phyloP scores from a whole-genome alignment of 2,888 invertebrate species.

The Ochropleura plecta region DNA sequence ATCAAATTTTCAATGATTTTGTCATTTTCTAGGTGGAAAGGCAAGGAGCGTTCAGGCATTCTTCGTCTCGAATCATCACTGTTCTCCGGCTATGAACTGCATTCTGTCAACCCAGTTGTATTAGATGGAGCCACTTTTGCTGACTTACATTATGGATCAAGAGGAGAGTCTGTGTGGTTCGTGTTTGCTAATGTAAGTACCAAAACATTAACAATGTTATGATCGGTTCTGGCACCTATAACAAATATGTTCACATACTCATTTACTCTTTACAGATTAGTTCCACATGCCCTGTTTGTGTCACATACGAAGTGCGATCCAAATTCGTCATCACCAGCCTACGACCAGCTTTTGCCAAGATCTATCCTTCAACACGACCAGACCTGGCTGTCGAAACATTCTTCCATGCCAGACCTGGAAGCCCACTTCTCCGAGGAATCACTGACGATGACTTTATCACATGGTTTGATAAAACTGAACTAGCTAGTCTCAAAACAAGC shows the following conservation, averaged over 20 bases:
- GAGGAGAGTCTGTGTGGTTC: constrained; percentile 92
- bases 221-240: not conserved
- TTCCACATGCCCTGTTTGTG: constrained; percentile 91
- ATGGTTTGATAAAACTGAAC: constrained; percentile 92
- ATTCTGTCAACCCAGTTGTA: constrained; percentile 89
- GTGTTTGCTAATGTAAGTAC: constrained; percentile 91
- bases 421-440: constrained; percentile 91
- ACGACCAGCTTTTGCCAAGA: constrained; percentile 91
- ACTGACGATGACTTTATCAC: constrained; percentile 92
- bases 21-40: constrained; percentile 90
- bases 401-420: constrained; percentile 91
- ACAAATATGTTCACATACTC: not conserved
- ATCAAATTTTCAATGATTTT: not conserved
- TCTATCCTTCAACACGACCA: constrained; percentile 91
- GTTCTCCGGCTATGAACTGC: constrained; percentile 92
- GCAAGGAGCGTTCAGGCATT: constrained; percentile 91
- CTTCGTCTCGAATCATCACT: constrained; percentile 91
- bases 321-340: constrained; percentile 91
- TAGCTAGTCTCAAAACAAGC: constrained; percentile 84
- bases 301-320: constrained; percentile 91
- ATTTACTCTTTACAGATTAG: constrained; percentile 84
- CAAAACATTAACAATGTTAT: not conserved
- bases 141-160: constrained; percentile 91
- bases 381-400: constrained; percentile 92
- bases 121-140: constrained; percentile 90